These are phyloP conservation scores for Phocoena phocoena DNA, from an alignment of 2,113 vertebrate genomes.

Conservation along the genomic window DNA sequence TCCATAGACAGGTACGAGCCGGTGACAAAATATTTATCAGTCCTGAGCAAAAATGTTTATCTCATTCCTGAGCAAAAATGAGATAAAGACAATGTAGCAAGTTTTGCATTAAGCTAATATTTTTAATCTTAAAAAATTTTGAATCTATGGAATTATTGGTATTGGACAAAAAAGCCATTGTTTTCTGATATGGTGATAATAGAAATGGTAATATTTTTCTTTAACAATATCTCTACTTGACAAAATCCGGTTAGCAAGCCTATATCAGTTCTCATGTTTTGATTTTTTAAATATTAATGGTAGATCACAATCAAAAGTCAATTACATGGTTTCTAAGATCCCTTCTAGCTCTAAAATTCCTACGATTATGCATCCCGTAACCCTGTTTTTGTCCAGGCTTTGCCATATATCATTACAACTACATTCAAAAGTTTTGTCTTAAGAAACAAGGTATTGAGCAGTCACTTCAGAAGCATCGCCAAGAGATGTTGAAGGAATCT, in stretches of 20 bases:
- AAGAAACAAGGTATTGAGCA: background rate
- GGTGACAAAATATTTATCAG: constrained; percentile 9
- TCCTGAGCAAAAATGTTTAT: constrained; percentile 1
- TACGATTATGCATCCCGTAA: background rate
- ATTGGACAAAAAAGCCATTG: background rate
- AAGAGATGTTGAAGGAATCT: background rate
- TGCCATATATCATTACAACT: background rate
- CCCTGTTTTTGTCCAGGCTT: background rate
- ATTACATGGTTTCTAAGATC: background rate
- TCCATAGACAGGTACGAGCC: background rate
- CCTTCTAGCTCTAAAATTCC: background rate
- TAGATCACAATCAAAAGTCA: background rate
- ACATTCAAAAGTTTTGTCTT: constrained; percentile 30
- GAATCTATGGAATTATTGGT: background rate
- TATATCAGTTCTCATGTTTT: background rate
- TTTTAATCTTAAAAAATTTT: background rate
- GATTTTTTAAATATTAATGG: background rate
- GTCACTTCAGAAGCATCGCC: background rate
- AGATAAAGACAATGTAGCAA: background rate
- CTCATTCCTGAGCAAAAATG: background rate
- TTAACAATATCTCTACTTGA: background rate
- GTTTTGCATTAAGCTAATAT: constrained; percentile 17
- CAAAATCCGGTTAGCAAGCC: background rate
- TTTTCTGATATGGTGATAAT: background rate
- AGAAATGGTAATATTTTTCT: constrained; percentile 27